Percentiles rank a stretch among this genome's conserved stretches.
These are phyloP conservation scores for Stomatorhinus ivindoensis DNA, from an alignment of 2,113 vertebrate genomes.

Conservation along the genomic window DNA sequence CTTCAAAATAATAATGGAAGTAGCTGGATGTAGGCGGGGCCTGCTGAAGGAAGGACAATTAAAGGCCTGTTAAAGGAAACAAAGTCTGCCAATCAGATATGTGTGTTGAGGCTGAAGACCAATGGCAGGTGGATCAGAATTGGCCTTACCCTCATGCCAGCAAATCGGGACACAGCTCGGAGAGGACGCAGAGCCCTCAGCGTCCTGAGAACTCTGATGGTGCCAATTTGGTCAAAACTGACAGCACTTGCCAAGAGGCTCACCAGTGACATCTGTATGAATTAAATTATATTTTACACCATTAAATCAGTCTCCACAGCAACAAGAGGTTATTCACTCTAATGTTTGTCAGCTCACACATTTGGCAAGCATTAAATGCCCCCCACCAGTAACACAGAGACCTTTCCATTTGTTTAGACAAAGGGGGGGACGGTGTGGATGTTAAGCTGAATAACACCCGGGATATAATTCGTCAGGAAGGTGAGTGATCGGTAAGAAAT, in stretches of 20 bases:
- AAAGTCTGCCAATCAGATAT: neutral
- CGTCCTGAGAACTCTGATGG: slow-evolving; percentile 61
- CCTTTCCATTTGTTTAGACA: neutral
- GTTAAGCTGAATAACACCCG: neutral
- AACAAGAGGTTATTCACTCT: neutral
- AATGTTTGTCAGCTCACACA: neutral
- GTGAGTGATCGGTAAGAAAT: neutral
- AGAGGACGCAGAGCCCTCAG: slow-evolving; percentile 55
- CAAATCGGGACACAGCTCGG: slow-evolving; percentile 58
- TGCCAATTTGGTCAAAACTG: slow-evolving; percentile 50
- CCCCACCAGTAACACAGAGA: neutral
- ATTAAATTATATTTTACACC: slow-evolving; percentile 37
- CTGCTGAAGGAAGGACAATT: neutral
- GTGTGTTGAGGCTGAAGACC: neutral
- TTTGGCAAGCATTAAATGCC: neutral
- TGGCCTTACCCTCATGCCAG: slow-evolving; percentile 72
- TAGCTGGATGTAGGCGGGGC: neutral
- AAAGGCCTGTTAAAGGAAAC: neutral
- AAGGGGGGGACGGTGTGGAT: neutral
- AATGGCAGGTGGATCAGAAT: slow-evolving; percentile 13
- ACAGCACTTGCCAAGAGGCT: slow-evolving; percentile 50
- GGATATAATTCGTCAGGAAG: neutral
- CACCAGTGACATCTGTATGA: slow-evolving; percentile 55
- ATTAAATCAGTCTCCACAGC: slow-evolving; percentile 13
- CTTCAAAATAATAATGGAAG: neutral